Percentiles rank a stretch among this genome's conserved stretches.
Evolutionary conservation across 2,797 vertebrate genomes (phyloP).

Genomic region (Fistularia tabacaria): DNA sequence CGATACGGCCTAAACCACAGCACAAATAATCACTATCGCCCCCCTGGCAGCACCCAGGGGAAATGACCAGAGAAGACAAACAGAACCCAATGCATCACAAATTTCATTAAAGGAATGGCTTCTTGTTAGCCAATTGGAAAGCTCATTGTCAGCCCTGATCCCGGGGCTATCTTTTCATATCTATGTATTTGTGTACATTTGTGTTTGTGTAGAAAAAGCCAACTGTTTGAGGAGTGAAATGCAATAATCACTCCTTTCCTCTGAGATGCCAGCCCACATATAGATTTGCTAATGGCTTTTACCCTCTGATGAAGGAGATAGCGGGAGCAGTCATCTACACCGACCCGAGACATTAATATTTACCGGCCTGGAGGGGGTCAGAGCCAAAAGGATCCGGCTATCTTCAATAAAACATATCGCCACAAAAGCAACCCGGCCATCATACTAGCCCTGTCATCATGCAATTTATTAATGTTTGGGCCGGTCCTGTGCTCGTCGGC

Average conservation of each 20-base stretch:
- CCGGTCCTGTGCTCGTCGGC: constrained; percentile 16
- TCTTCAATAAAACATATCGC: constrained; percentile 67
- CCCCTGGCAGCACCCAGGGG: no score
- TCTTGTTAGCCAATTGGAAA: no score
- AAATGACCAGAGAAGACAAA: no score
- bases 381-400: constrained; percentile 13
- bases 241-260: constrained; percentile 33
- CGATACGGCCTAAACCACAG: no score
- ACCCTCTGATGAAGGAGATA: constrained; percentile 33
- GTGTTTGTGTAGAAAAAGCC: not conserved
- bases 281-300: constrained; percentile 54
- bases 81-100: no score
- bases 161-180: no score
- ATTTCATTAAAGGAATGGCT: no score
- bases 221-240: constrained; percentile 3
- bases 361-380: constrained; percentile 53
- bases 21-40: no score
- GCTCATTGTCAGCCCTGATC: no score
- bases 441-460: constrained; percentile 7
- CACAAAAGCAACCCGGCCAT: constrained; percentile 7
- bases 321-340: constrained; percentile 3
- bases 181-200: not conserved
- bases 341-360: constrained; percentile 62
- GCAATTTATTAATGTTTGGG: constrained; percentile 40
- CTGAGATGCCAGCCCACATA: constrained; percentile 5